Evolutionary conservation across 2,113 vertebrate species (phyloP).

Genomic region (Cyanocitta stelleri): DNA sequence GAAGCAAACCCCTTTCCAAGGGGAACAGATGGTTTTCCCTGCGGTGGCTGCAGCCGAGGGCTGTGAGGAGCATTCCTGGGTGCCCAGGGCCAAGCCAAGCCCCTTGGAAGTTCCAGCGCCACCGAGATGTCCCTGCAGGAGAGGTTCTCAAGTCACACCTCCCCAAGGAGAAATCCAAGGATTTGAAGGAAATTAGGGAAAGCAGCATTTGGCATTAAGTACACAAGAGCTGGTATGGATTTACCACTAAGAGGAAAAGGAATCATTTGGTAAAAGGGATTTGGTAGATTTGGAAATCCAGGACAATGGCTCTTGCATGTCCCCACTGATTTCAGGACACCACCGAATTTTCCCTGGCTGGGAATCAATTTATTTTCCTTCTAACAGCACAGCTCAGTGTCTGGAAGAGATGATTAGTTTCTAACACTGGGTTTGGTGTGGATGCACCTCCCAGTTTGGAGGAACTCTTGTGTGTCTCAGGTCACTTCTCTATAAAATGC

Average conservation of each 20-base stretch:
- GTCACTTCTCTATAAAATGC: background rate
- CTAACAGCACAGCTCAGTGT: background rate
- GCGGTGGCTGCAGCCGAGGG: background rate
- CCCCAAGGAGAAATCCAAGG: background rate
- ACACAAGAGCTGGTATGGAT: background rate
- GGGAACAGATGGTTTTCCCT: slow-evolving; percentile 50
- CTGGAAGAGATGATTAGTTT: background rate
- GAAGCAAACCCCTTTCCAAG: slow-evolving; percentile 28
- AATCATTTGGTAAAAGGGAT: background rate
- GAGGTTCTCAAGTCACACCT: background rate
- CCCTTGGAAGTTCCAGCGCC: background rate
- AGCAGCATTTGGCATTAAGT: background rate
- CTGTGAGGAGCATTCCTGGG: background rate
- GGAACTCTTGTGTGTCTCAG: background rate
- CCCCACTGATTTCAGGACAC: background rate
- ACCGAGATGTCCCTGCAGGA: background rate
- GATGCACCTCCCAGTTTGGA: background rate
- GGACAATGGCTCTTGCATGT: accelerated
- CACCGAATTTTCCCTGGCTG: background rate
- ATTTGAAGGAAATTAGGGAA: background rate
- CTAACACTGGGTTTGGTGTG: background rate
- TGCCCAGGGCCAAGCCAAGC: background rate
- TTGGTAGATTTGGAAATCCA: background rate
- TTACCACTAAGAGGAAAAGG: background rate
- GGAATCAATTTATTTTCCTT: background rate